Evolutionary conservation across 2,888 invertebrate genomes (phyloP).

Genomic region (Pseudanteris insignis): DNA sequence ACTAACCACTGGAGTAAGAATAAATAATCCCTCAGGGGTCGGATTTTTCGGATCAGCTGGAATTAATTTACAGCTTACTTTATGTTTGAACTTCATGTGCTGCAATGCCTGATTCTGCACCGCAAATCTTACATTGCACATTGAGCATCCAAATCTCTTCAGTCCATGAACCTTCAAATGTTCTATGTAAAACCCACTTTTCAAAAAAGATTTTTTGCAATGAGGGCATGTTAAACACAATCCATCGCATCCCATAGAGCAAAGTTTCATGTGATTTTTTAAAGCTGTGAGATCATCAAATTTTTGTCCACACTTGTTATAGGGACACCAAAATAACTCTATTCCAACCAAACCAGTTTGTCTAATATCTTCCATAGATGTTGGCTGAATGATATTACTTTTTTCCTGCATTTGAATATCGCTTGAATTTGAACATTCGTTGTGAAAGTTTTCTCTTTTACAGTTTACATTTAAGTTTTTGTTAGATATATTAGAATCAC

Average conservation of each 20-base stretch:
- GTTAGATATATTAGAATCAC: background rate
- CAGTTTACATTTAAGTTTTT: background rate
- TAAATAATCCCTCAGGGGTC: conserved; percentile 68
- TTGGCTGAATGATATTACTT: conserved; percentile 35
- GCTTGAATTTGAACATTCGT: conserved; percentile 2
- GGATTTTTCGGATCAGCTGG: conserved; percentile 68
- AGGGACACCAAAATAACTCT: conserved; percentile 70
- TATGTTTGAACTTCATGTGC: conserved; percentile 71
- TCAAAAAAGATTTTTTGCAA: conserved; percentile 68
- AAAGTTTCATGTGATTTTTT: conserved; percentile 65
- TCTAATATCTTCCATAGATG: conserved; percentile 59
- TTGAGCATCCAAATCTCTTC: conserved; percentile 70
- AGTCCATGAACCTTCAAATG: conserved; percentile 73
- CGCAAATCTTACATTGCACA: conserved; percentile 68
- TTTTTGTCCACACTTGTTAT: conserved; percentile 63
- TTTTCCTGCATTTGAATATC: conserved; percentile 1
- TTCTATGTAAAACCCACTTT: conserved; percentile 67
- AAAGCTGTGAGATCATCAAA: conserved; percentile 61
- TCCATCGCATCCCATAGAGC: conserved; percentile 53
- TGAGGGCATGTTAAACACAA: conserved; percentile 53
- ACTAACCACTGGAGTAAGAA: conserved; percentile 66
- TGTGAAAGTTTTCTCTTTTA: background rate
- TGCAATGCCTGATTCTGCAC: conserved; percentile 55
- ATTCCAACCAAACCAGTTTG: conserved; percentile 63
- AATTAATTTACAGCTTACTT: conserved; percentile 62